Evolutionary conservation across 2,888 invertebrate genomes (phyloP).

Genomic region (Tridacna gigas): DNA sequence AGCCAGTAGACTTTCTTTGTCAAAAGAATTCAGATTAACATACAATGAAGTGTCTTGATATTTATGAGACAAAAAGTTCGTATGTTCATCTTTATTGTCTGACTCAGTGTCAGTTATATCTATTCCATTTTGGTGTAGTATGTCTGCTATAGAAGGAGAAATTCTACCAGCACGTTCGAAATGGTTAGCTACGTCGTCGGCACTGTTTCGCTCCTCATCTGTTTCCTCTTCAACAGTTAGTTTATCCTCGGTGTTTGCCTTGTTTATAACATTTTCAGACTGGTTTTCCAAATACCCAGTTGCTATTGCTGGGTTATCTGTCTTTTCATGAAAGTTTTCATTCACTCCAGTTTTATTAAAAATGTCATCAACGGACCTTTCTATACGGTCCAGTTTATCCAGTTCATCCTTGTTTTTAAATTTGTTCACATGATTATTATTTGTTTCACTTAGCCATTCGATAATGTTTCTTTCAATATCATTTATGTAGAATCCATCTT

Average conservation of each 20-base stretch:
- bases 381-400: too few relatives aligned
- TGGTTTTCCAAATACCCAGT: too few relatives aligned
- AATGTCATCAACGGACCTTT: too few relatives aligned
- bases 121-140: neutral
- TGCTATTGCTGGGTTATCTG: too few relatives aligned
- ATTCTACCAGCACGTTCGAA: neutral
- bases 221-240: neutral
- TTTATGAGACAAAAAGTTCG: neutral
- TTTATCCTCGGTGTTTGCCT: neutral
- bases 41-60: neutral
- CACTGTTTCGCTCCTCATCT: neutral
- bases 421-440: too few relatives aligned
- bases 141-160: neutral
- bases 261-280: neutral
- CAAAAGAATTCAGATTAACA: constrained; percentile 20
- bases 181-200: neutral
- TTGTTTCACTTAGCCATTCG: neutral
- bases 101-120: neutral
- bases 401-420: too few relatives aligned
- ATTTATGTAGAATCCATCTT: neutral
- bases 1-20: constrained; percentile 14
- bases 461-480: neutral
- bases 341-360: too few relatives aligned
- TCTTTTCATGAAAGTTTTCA: too few relatives aligned
- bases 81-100: neutral